Evolutionary conservation across 2,888 invertebrate genomes (phyloP), one percentile per base, ranked within the genome.

Genomic region (Ramazzottius varieornatus): DNA sequence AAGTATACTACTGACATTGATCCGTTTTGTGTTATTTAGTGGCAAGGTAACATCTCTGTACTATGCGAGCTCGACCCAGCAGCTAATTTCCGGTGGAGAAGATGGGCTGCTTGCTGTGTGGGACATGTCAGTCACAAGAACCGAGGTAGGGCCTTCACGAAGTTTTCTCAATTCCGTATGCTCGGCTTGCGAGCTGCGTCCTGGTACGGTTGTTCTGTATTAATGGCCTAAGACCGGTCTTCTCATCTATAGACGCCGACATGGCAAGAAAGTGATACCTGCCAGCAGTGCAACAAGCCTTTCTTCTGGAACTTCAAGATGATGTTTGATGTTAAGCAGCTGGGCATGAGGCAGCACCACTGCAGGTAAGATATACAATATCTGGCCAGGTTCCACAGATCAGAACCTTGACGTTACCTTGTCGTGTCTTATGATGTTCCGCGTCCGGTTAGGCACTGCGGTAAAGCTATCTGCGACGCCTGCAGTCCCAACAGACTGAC

Each of bases 221-320:
- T 63, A 29, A 29, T 63, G 8, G 63, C n/a, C n/a, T 63, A 63
- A 29, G 29, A 13, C 8, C 8, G 2, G 24, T 67, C 64, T 64
- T 46, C 13, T 4, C 66, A 65, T 64, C 66, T 65, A 16, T 71
- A 82, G 82, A 93, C 93, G 0, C 93, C 96, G 20, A 85, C 85
- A 68, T 98, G 98, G 98, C 83, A 84, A 69, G 93, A 94, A 74
- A 85, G 88, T 54, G 94, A 96, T 76, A 81, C 84, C 54, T 99
- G 98, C 76, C 86, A 96, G 80, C 81, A 89, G 67, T 99, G 98
- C 76, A 84, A 85, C 65, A 82, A 86, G 67, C 98, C 98, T 32
- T 98, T 98, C 79, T 96, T 96, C 78, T 98, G 98, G 98, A 99
- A 99, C 78, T 82, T 98, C 65, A 83, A 88, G 68, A 90, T 89